These are phyloP conservation scores for Malthinus seriepunctatus DNA, from an alignment of 2,888 invertebrate species.

Conservation along the genomic window DNA sequence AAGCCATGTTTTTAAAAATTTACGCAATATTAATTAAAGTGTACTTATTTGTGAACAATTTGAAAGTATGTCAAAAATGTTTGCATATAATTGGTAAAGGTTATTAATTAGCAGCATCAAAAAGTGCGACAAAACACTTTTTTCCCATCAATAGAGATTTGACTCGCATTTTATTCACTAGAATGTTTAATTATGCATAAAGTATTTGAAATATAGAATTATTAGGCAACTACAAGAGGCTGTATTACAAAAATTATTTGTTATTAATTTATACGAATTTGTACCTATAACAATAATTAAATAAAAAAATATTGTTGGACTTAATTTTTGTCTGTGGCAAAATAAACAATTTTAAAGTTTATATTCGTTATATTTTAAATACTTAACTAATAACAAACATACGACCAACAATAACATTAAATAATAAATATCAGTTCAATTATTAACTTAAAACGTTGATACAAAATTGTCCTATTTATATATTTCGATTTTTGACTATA, in stretches of 20 bases:
- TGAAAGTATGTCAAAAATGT: too few species aligned
- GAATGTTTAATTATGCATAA: too few species aligned
- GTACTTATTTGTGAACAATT: too few species aligned
- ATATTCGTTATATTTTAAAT: too few species aligned
- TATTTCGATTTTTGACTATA: not conserved
- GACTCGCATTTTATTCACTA: too few species aligned
- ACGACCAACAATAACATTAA: conserved; percentile 6
- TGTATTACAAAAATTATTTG: not conserved
- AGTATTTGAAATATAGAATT: not conserved
- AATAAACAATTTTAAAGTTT: too few species aligned
- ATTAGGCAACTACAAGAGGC: conserved; percentile 2
- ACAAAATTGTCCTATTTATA: not conserved
- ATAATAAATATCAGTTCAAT: conserved; percentile 6
- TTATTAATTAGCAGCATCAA: too few species aligned
- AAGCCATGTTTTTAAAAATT: too few species aligned
- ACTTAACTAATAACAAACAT: conserved; percentile 3
- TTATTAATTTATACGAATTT: conserved; percentile 3
- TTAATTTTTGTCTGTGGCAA: not conserved
- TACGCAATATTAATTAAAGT: too few species aligned
- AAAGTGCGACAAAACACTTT: too few species aligned
- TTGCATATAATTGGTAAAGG: too few species aligned
- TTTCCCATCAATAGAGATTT: too few species aligned
- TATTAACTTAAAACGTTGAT: not conserved
- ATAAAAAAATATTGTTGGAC: conserved; percentile 3
- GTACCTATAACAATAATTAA: conserved; percentile 3